Evolutionary conservation across 2,888 invertebrate genomes (phyloP), one percentile per base, ranked within the genome.

Genomic region (Embidobia sp.): DNA sequence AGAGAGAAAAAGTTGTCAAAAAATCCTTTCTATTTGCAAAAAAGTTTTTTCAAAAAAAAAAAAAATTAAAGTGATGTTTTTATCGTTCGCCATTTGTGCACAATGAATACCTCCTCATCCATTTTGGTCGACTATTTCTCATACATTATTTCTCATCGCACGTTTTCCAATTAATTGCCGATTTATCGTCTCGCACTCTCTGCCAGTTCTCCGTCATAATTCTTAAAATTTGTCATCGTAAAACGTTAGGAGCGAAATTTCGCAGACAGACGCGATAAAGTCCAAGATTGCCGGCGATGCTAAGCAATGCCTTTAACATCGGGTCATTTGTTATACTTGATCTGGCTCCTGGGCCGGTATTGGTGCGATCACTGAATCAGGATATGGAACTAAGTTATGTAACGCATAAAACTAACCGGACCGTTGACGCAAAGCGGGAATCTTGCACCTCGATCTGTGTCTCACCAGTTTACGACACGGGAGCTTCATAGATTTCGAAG

Each of bases 311-410:
- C 44, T 59, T 67, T 74, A 63, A 48, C 67, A 44, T 44, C 44
- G 55, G 44, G 57, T 57, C 69, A 64, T 76, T 76, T 70, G 76
- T 76, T 76, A 69, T 40, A 57, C 37, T 35, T 51, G 64, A 70
- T 64, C 69, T 63, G 55, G 53, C 40, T 46, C 66, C 19, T 8
- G 29, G 59, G 35, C 27, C 40, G 35, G 44, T 64, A 64, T 63
- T 70, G 64, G 69, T 26, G 57, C 51, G 76, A 61, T 59, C 70
- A 72, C 55, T 77, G 70, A 77, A 77, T 70, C 76, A 77, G 76
- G 76, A 77, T 77, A 77, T 72, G 51, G 61, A 55, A 16, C 59
- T 77, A 72, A 70, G 64, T 77, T 77, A 77, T 77, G 64, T 61
- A 72, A 77, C 70, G 70, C 70, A 66, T 76, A 76, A 74, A 70